A percentile compares a stretch with the other conserved stretches of the same genome.
Evolutionary conservation across 2,113 vertebrate genomes (phyloP).

Genomic region (Perccottus glenii): DNA sequence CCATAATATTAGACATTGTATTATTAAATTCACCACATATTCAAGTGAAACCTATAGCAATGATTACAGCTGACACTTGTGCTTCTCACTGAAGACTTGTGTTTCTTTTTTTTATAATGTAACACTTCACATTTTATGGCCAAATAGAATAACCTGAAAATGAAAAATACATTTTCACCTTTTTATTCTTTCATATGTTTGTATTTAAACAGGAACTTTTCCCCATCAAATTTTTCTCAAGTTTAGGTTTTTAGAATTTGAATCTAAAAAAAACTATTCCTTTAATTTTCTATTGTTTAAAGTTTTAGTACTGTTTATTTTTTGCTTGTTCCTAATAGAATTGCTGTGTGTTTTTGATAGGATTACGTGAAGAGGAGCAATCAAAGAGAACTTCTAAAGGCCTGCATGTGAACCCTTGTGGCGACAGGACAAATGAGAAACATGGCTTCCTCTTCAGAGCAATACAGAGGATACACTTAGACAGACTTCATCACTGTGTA

Average conservation of each 20-base stretch:
- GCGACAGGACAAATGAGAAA: conserved; percentile 20
- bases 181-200: too few relatives aligned
- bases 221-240: too few relatives aligned
- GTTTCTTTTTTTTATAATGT: not conserved
- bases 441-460: conserved; percentile 10
- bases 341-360: conserved; percentile 49
- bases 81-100: not conserved
- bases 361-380: conserved; percentile 13
- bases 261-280: too few relatives aligned
- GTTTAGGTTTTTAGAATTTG: too few relatives aligned
- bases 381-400: conserved; percentile 21
- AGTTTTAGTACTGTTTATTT: not conserved
- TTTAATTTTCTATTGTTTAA: too few relatives aligned
- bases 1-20: not conserved
- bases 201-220: too few relatives aligned
- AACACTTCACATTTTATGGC: too few relatives aligned
- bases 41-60: not conserved
- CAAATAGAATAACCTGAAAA: too few relatives aligned
- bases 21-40: not conserved
- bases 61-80: not conserved
- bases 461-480: conserved; percentile 7
- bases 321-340: conserved; percentile 20
- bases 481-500: conserved; percentile 7
- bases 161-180: too few relatives aligned
- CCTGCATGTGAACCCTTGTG: conserved; percentile 30